A percentile compares a stretch with the other conserved stretches of the same genome.
Conservation (phyloP, 2,888 invertebrate genomes). For the Miltochrista miniata region DNA sequence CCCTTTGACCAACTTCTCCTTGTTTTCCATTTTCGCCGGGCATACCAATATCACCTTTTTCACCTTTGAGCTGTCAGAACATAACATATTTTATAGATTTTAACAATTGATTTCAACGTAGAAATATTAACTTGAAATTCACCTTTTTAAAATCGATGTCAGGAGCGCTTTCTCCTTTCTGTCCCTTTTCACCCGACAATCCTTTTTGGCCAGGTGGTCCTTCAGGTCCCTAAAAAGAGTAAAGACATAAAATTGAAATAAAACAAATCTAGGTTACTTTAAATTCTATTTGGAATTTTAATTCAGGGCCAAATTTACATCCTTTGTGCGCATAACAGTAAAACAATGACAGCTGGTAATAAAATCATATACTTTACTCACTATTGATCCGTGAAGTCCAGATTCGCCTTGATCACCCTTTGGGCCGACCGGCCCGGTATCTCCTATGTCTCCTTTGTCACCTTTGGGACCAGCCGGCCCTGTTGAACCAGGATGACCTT, state of each 20-base stretch:
- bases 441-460: slow-evolving; percentile 80
- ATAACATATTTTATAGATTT: too few species aligned
- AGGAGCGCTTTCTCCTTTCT: slow-evolving; percentile 58
- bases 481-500: slow-evolving; percentile 22
- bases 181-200: slow-evolving; percentile 52
- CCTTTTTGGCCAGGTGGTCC: slow-evolving; percentile 46
- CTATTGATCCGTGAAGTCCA: slow-evolving; percentile 34
- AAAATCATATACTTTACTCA: slow-evolving; percentile 13
- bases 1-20: slow-evolving; percentile 43
- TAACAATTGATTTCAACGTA: background rate
- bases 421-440: slow-evolving; percentile 31
- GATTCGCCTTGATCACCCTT: slow-evolving; percentile 35
- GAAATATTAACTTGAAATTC: slow-evolving; percentile 8
- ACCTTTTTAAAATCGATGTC: slow-evolving; percentile 52
- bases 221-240: slow-evolving; percentile 30
- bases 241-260: background rate
- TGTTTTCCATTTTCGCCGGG: slow-evolving; percentile 46
- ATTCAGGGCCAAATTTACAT: too few species aligned
- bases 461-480: slow-evolving; percentile 76
- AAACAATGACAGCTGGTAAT: too few species aligned
- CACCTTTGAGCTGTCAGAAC: slow-evolving; percentile 57
- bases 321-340: too few species aligned
- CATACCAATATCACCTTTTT: slow-evolving; percentile 53
- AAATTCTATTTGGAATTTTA: too few species aligned
- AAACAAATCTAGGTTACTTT: background rate